phyloP scores from a whole-genome alignment of 2,888 invertebrate genomes.

The Tryphoninae sp. region DNA sequence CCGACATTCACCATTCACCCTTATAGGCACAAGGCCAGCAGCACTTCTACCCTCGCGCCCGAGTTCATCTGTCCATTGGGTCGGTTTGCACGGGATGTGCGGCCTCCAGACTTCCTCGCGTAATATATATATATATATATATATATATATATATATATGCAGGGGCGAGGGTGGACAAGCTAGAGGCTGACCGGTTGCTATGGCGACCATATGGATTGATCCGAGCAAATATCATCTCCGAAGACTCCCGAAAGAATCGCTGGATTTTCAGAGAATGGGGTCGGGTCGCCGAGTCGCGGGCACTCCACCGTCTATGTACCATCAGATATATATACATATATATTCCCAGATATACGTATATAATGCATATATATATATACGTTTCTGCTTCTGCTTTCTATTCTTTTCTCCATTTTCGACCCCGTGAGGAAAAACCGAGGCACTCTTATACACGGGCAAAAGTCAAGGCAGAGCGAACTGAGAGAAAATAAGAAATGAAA shows the following conservation, averaged over 20 bases:
- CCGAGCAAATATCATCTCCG: constrained; percentile 81
- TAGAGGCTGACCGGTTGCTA: constrained; percentile 78
- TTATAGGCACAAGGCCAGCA: constrained; percentile 16
- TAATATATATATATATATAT: constrained; percentile 24
- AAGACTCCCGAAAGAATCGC: constrained; percentile 80
- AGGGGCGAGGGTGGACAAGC: constrained; percentile 76
- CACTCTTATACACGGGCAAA: constrained; percentile 45
- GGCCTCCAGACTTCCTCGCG: constrained; percentile 71
- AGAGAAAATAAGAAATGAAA: constrained; percentile 58
- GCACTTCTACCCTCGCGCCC: constrained; percentile 28
- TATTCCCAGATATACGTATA: constrained; percentile 23
- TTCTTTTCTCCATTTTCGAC: constrained; percentile 50
- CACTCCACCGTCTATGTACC: constrained; percentile 51
- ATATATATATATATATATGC: constrained; percentile 26
- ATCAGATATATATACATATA: constrained; percentile 40
- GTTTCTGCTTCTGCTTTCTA: constrained; percentile 33
- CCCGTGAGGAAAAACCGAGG: constrained; percentile 45
- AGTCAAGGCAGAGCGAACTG: constrained; percentile 62
- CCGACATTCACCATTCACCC: constrained; percentile 28
- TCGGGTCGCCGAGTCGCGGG: constrained; percentile 65
- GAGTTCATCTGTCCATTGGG: constrained; percentile 66
- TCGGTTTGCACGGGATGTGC: constrained; percentile 66
- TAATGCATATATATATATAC: constrained; percentile 24
- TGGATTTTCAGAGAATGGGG: constrained; percentile 77
- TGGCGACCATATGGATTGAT: constrained; percentile 81